Base-by-base conservation (phyloP, 1,140 invertebrate species). In the Papilio aristodemus region DNA sequence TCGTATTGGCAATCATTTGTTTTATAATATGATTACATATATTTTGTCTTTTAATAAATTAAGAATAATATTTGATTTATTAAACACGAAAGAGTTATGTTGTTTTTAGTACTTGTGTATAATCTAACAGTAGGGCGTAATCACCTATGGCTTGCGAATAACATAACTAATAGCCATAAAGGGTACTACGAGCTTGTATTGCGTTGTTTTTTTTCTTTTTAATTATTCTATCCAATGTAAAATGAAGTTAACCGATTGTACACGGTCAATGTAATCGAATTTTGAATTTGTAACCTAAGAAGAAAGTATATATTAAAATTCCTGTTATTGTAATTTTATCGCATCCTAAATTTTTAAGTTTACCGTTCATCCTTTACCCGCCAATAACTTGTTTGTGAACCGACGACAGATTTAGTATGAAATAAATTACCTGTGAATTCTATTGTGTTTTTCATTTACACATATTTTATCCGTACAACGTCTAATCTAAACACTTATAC, bases 131-230 rank as follows among this genome's bases (percentile, higher is more conserved):
- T 91, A 91, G 85, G 69, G 69, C 78, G 71, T 90, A 89, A 83
- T 79, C 76, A 85, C 78, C 83, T 85, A 87, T 90, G 89, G 89
- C 89, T 91, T 91, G 87, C 89, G 58, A 91, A 90, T 91, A 91
- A 91, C 89, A 87, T 80, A 85, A 88, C 86, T 90, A 89, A 91
- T 88, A 75, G 86, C 88, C 88, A 86, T 84, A 82, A 84, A 80
- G 77, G 83, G 83, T 83, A 85, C 81, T 87, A 85, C 85, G 75
- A 87, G 88, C 88, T 91, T 91, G 73, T 85, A 77, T 82, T 86
- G 88, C 87, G 87, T 88, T 85, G 88, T 88, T 87, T 87, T 91
- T 82, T 83, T 80, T 81, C 79, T 22, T 66, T 46, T 66, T 32
- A 79, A 84, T 86, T 74, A 72, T 77, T 78, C 69, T 72, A 73